A percentile compares a stretch with the other conserved stretches of the same genome.
Evolutionary conservation across 30 jellyfish, hydroid and myxozoan genomes (phyloP).

Genomic region (Clytia hemisphaerica): DNA sequence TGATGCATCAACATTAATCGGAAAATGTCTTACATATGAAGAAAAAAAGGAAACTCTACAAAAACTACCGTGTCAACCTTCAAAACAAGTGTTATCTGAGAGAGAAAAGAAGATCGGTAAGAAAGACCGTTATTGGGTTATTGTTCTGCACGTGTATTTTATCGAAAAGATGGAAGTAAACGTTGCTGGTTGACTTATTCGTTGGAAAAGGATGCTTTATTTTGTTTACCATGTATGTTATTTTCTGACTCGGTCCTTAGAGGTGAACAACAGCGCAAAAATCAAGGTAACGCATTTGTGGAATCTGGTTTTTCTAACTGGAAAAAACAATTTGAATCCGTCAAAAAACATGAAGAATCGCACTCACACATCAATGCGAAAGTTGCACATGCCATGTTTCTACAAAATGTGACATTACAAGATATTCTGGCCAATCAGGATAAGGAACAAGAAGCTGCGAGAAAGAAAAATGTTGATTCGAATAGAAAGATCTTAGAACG

Average conservation of each 20-base stretch:
- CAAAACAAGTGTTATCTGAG: slow-evolving; percentile 2
- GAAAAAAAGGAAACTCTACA: slow-evolving; percentile 20
- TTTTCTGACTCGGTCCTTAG: slow-evolving; percentile 2
- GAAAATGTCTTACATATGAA: too few species aligned
- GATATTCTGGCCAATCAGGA: slow-evolving; percentile 8
- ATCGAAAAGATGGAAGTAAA: background rate
- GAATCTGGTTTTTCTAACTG: slow-evolving; percentile 6
- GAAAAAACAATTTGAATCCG: slow-evolving; percentile 23
- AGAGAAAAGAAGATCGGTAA: slow-evolving; percentile 6
- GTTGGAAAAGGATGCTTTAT: slow-evolving; percentile 21
- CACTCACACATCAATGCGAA: slow-evolving; percentile 1
- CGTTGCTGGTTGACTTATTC: slow-evolving; percentile 21
- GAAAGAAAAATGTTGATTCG: slow-evolving; percentile 21
- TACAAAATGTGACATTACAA: background rate
- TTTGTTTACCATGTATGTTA: slow-evolving; percentile 26
- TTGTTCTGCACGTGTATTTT: slow-evolving; percentile 1
- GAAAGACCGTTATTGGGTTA: background rate
- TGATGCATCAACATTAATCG: too few species aligned
- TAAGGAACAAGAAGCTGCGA: slow-evolving; percentile 3
- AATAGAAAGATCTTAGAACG: slow-evolving; percentile 20
- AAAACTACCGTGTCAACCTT: slow-evolving; percentile 32
- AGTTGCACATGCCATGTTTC: slow-evolving; percentile 6
- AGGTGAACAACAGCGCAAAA: background rate
- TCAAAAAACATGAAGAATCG: slow-evolving; percentile 8
- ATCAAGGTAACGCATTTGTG: slow-evolving; percentile 17